Conservation (phyloP, 2,888 invertebrate genomes). For the Cryptocephalus primarius region DNA sequence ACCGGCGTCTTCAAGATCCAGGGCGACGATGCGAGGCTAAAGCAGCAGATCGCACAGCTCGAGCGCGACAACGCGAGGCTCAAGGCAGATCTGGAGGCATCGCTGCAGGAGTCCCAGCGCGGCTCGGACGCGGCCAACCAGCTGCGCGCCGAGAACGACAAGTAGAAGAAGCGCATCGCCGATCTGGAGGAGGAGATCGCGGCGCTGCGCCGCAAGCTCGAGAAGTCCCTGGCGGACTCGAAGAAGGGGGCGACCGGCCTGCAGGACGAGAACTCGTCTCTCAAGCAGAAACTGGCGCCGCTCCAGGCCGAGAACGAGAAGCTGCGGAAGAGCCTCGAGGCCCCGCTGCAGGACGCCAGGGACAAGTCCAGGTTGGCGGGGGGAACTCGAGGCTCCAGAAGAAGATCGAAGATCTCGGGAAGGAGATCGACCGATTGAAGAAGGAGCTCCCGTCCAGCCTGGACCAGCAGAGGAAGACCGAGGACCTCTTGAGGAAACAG, state of each 20-base stretch:
- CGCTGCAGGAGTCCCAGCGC: constrained; percentile 10
- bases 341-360: not conserved
- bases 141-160: constrained; percentile 28
- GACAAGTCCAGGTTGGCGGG: not conserved
- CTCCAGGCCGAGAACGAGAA: constrained; percentile 2
- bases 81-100: constrained; percentile 11
- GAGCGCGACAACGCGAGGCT: constrained; percentile 15
- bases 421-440: constrained; percentile 21
- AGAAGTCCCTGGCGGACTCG: constrained; percentile 7
- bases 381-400: constrained; percentile 19
- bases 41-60: constrained; percentile 17
- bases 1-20: constrained; percentile 10
- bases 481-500: constrained; percentile 24
- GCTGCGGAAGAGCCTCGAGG: not conserved
- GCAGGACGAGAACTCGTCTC: constrained; percentile 6
- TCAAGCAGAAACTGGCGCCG: constrained; percentile 7
- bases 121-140: constrained; percentile 22
- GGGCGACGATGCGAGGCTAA: constrained; percentile 15
- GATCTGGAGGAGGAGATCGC: constrained; percentile 49
- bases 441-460: not conserved
- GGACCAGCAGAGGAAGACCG: constrained; percentile 22
- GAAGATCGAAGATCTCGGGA: constrained; percentile 26
- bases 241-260: too few relatives aligned
- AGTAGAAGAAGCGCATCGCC: constrained; percentile 39
- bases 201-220: constrained; percentile 16